Conservation (phyloP, 2,113 vertebrate species). For the Panurus biarmicus region DNA sequence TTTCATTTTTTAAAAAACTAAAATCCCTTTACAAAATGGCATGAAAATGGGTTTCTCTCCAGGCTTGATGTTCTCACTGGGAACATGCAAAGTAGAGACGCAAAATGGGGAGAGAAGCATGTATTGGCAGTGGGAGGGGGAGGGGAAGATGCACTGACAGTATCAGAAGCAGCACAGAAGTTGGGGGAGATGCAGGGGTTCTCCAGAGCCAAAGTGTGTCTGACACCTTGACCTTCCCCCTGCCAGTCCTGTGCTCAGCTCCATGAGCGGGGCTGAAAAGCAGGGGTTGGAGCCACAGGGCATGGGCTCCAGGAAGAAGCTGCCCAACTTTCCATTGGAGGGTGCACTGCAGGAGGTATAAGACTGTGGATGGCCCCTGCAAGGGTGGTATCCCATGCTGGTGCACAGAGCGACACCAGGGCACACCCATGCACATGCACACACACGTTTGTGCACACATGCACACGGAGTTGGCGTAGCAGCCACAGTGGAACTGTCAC, state of each 20-base stretch:
- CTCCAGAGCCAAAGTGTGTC: not conserved
- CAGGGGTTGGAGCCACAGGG: not conserved
- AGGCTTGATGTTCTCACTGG: not conserved
- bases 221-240: not conserved
- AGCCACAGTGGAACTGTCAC: not conserved
- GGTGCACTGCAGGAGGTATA: not conserved
- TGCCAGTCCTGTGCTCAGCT: accelerated
- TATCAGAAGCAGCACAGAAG: not conserved
- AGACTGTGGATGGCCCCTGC: accelerated
- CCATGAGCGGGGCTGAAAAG: not conserved
- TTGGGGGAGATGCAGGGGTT: accelerated
- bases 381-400: not conserved
- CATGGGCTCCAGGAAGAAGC: accelerated
- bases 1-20: not conserved
- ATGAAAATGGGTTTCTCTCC: not conserved
- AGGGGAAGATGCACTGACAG: accelerated
- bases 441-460: not conserved
- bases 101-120: not conserved
- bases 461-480: accelerated
- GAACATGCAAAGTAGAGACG: not conserved
- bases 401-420: not conserved
- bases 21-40: not conserved
- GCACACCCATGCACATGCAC: not conserved
- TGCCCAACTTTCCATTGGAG: not conserved
- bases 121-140: not conserved